Base-by-base conservation (phyloP, 2,888 invertebrate genomes). In the Eustalomyia histrio region DNA sequence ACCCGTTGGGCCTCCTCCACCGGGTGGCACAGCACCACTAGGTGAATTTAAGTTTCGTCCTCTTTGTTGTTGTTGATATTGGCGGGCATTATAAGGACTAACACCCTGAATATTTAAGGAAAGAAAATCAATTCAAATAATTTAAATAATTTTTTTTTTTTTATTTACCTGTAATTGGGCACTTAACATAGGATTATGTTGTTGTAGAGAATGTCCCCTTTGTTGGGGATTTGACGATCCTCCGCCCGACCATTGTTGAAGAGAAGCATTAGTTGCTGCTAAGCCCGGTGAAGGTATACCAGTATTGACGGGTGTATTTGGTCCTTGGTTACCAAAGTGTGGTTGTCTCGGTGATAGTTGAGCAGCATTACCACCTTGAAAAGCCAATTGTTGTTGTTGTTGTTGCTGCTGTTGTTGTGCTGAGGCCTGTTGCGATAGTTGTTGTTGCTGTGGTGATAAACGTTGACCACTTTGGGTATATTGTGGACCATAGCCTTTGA, bases 101-200 rank as follows among this genome's bases (percentile, higher is more conserved):
- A 87, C 88, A 83, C 87, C 89, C 89, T 89, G 71, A 60, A 18
- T 24, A 24, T 24, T 24, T 3, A 5, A 33, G 39, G 29, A 65
- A 39, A 64, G 12, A 12, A 39, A 0, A 39, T 2, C 39, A 29
- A 1, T 29, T 3, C 1, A 29, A 29, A 12, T 39, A 39, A 3
- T 39, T 10, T 39, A 39, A 3, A 12, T n/a, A n/a, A n/a, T n/a
- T n/a, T n/a, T n/a, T n/a, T n/a, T 39, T 35, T 35, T 35, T 7
- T 35, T 35, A 35, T 10, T 93, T 91, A 95, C 95, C 88, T 95
- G 94, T 86, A 96, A 92, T 91, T 96, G 96, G 85, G 95, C 95
- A 91, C 95, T 95, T 87, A 97, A 92, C 96, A 97, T 96, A 35
- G 97, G 96, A 91, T 97, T 96, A 90, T 97, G 95, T 90, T 95